These are phyloP conservation scores for Agrochola macilenta DNA, from an alignment of 2,888 invertebrate genomes.

Conservation along the genomic window DNA sequence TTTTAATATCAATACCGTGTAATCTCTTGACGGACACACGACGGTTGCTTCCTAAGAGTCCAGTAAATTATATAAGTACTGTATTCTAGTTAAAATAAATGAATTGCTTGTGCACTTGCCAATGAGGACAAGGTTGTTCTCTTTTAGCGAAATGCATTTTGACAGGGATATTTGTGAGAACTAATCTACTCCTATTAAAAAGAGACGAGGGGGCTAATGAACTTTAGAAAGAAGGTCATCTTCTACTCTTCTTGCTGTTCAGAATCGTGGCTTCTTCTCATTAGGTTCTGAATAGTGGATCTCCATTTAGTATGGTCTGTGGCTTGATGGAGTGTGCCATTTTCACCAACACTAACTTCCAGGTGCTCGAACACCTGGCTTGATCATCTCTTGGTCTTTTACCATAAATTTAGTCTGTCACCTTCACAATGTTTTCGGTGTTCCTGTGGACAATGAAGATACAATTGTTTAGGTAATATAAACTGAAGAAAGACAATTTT, in stretches of 20 bases:
- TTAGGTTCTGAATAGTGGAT: background rate
- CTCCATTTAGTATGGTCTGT: background rate
- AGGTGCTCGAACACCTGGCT: background rate
- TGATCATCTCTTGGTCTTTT: background rate
- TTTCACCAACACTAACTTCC: background rate
- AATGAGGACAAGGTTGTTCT: conserved; percentile 39
- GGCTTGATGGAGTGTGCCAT: background rate
- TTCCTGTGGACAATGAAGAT: background rate
- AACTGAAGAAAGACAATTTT: background rate
- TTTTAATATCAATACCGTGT: background rate
- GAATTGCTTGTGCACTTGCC: conserved; percentile 25
- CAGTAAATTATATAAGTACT: conserved; percentile 26
- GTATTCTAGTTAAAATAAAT: conserved; percentile 36
- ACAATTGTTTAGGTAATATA: background rate
- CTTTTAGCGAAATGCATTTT: conserved; percentile 40
- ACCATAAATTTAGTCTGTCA: background rate
- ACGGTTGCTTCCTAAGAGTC: conserved; percentile 7
- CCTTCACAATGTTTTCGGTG: background rate
- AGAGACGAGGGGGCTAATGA: background rate
- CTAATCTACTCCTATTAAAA: background rate
- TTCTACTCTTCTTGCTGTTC: background rate
- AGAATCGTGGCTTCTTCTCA: background rate
- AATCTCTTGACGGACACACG: conserved; percentile 9
- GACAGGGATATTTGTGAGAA: conserved; percentile 24
- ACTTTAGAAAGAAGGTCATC: background rate